These are phyloP conservation scores for Cactoblastis cactorum DNA, from an alignment of 2,888 invertebrate species.

Conservation along the genomic window DNA sequence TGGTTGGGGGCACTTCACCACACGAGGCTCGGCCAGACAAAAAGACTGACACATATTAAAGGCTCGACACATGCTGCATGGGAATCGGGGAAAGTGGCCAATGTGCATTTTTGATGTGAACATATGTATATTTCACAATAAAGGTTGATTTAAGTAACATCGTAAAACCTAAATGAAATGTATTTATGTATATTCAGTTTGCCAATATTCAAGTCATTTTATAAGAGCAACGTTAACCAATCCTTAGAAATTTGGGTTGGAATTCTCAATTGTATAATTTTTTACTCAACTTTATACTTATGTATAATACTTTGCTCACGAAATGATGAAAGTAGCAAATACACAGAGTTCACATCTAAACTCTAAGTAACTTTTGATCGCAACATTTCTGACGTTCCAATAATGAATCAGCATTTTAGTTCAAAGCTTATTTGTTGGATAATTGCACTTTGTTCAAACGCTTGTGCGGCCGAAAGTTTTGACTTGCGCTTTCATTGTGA, in stretches of 20 bases:
- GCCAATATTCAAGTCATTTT: too few species aligned
- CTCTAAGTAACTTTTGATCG: slow-evolving; percentile 14
- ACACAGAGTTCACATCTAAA: slow-evolving; percentile 1
- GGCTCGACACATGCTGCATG: slow-evolving; percentile 26
- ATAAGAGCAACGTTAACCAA: too few species aligned
- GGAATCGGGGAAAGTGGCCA: slow-evolving; percentile 42
- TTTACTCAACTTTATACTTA: too few species aligned
- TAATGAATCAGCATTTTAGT: slow-evolving; percentile 21
- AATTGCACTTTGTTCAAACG: slow-evolving; percentile 26
- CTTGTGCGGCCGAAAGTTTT: slow-evolving; percentile 29
- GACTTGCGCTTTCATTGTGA: slow-evolving; percentile 37
- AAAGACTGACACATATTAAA: slow-evolving; percentile 12
- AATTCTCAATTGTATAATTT: too few species aligned
- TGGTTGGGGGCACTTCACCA: not conserved
- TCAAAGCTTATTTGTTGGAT: slow-evolving; percentile 1
- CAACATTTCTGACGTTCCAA: slow-evolving; percentile 29
- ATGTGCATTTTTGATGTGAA: slow-evolving; percentile 34
- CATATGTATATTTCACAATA: slow-evolving; percentile 42
- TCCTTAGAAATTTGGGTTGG: too few species aligned
- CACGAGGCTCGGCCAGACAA: slow-evolving; percentile 8
- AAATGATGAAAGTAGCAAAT: not conserved
- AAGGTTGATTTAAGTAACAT: slow-evolving; percentile 38
- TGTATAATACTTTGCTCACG: not conserved
- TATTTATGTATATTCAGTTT: too few species aligned
- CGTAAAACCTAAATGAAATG: too few species aligned